Conservation (phyloP, 2,888 invertebrate genomes). For the Drosophila birchii region DNA sequence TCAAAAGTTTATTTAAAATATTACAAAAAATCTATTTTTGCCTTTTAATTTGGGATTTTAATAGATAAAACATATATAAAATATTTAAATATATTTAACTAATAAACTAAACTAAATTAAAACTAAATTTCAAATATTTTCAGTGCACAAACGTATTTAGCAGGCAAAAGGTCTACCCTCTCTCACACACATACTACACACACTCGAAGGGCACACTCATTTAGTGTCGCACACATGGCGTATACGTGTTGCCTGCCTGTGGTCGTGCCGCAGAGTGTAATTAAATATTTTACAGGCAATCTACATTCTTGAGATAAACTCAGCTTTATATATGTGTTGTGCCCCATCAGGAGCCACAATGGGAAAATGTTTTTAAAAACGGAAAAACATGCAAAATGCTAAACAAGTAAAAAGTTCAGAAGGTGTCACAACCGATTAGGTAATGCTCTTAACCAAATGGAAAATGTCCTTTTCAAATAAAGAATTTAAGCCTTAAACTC, state of each 20-base stretch:
- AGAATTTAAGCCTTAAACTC: neutral
- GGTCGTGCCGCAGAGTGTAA: slow-evolving; percentile 69
- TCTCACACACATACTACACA: slow-evolving; percentile 17
- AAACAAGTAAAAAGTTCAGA: slow-evolving; percentile 25
- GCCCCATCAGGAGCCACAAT: slow-evolving; percentile 32
- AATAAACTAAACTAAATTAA: too few relatives aligned
- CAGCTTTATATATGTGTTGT: slow-evolving; percentile 58
- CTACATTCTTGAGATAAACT: slow-evolving; percentile 81
- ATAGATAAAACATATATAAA: neutral
- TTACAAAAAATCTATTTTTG: neutral
- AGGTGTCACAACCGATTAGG: slow-evolving; percentile 1
- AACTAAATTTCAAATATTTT: neutral
- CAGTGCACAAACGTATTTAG: slow-evolving; percentile 41
- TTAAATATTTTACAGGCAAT: slow-evolving; percentile 82
- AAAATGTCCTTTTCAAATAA: neutral
- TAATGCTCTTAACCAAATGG: slow-evolving; percentile 23
- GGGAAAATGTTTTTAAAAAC: slow-evolving; percentile 45
- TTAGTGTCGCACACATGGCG: slow-evolving; percentile 41
- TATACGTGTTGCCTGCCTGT: slow-evolving; percentile 53
- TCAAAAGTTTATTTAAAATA: neutral
- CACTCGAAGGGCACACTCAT: slow-evolving; percentile 12
- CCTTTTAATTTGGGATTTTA: neutral
- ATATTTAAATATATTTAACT: neutral
- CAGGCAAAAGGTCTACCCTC: slow-evolving; percentile 36
- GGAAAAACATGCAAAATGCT: slow-evolving; percentile 34